Base-by-base conservation (phyloP, 2,888 invertebrate species). In the Erebia palarica region DNA sequence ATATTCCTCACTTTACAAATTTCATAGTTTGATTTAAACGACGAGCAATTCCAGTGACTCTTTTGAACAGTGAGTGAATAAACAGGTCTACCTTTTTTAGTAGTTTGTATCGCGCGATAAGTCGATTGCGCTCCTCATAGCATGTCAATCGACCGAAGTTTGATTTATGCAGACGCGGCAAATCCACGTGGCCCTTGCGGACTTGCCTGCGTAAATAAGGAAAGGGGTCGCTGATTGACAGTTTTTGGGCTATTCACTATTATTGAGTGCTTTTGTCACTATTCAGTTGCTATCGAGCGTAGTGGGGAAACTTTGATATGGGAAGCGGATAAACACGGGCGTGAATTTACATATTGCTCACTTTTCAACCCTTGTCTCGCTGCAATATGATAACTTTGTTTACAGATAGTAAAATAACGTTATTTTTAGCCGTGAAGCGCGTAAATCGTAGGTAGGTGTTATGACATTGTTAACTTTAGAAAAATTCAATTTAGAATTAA, bases 181-280 rank as follows among this genome's bases (percentile, higher is more conserved):
- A 47, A 47, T 47, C 47, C 47, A 47, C 47, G 47, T 47, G 47
- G 13, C 13, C 11, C 47, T 47, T 47, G 11, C 47, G 11, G 47
- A 47, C 11, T 47, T 11, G 13, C 13, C 11, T 44, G 44, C 47
- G 47, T 47, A 47, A 44, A 44, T 44, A 44, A 44, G 44, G 11
- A 36, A 36, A 58, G 5, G 27, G 58, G 21, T 58, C 27, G 27
- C 61, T 18, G 61, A 13, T 64, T 69, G 69, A 89, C 88, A 69
- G 85, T 85, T 87, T 79, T 83, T 78, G 79, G 82, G 81, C 77
- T 82, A 81, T 82, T 82, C 85, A 85, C 83, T 88, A 87, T 88
- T 88, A 88, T 86, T 84, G 44, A 65, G 57, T 65, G 65, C 65
- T 55, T 57, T 57, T 65, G 55, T 65, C 55, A 57, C 65, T 55